A percentile compares a stretch with the other conserved stretches of the same genome.
These are phyloP conservation scores for Sula dactylatra DNA, from an alignment of 2,113 vertebrate species.

Conservation along the genomic window DNA sequence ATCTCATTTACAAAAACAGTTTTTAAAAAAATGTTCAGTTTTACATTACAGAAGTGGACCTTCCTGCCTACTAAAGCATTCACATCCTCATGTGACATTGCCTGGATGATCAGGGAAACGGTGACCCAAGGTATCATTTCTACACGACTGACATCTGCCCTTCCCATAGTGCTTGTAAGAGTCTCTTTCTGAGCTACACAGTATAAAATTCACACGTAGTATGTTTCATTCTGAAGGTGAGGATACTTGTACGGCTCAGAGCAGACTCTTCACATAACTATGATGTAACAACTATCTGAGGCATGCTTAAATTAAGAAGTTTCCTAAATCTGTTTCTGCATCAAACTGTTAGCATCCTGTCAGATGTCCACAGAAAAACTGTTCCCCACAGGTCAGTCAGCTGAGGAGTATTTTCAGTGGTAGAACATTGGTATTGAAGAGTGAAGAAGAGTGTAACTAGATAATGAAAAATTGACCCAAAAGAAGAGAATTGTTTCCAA, in stretches of 20 bases:
- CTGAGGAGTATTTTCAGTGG: not conserved
- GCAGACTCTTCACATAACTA: not conserved
- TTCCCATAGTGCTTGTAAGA: not conserved
- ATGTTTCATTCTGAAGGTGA: not conserved
- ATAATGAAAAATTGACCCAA: not conserved
- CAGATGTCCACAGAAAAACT: not conserved
- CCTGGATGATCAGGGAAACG: not conserved
- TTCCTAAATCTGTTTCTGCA: not conserved
- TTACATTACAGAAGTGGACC: not conserved
- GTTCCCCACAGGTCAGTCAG: not conserved
- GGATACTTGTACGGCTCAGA: rapidly evolving
- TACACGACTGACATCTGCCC: not conserved
- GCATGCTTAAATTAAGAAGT: not conserved
- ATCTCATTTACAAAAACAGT: not conserved
- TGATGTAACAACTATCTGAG: not conserved
- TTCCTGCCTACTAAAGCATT: not conserved
- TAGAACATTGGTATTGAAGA: not conserved
- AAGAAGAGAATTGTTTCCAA: not conserved
- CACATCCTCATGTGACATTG: not conserved
- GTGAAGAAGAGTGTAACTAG: not conserved
- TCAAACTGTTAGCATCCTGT: not conserved
- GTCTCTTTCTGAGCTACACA: not conserved
- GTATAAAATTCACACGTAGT: not conserved
- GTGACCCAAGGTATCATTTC: not conserved
- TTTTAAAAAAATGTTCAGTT: not conserved